A percentile compares a stretch with the other conserved stretches of the same genome.
Conservation (phyloP, 2,888 invertebrate species). For the Portevinia maculata region DNA sequence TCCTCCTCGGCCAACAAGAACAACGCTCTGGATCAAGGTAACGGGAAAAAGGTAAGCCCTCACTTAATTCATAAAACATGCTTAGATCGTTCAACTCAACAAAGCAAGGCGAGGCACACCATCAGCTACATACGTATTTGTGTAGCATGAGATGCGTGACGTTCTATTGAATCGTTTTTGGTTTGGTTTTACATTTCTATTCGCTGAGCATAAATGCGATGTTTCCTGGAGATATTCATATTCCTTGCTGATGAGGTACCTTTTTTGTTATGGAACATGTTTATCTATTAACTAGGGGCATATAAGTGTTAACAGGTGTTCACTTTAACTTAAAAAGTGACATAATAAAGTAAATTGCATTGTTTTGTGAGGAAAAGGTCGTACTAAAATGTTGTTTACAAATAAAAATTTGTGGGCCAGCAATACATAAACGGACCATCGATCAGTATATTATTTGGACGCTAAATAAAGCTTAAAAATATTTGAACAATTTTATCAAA, state of each 20-base stretch:
- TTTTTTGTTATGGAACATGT: conserved; percentile 36
- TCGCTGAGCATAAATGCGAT: conserved; percentile 31
- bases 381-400: too few species aligned
- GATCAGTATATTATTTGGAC: too few species aligned
- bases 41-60: conserved; percentile 82
- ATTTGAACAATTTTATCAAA: too few species aligned
- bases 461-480: too few species aligned
- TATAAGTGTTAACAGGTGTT: too few species aligned
- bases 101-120: conserved; percentile 30
- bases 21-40: conserved; percentile 78
- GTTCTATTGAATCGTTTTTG: conserved; percentile 27
- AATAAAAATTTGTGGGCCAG: too few species aligned
- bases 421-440: too few species aligned
- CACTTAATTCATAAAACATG: conserved; percentile 71
- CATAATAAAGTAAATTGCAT: not conserved
- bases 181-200: conserved; percentile 18
- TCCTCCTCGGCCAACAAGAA: conserved; percentile 80
- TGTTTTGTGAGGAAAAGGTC: too few species aligned
- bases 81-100: conserved; percentile 58
- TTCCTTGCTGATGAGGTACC: conserved; percentile 15
- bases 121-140: not conserved
- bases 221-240: conserved; percentile 42
- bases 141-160: conserved; percentile 7
- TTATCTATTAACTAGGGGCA: conserved; percentile 24
- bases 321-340: conserved; percentile 24